These are phyloP conservation scores for Sebastes oblongus DNA, from an alignment of 2,797 vertebrate species.

Conservation along the genomic window DNA sequence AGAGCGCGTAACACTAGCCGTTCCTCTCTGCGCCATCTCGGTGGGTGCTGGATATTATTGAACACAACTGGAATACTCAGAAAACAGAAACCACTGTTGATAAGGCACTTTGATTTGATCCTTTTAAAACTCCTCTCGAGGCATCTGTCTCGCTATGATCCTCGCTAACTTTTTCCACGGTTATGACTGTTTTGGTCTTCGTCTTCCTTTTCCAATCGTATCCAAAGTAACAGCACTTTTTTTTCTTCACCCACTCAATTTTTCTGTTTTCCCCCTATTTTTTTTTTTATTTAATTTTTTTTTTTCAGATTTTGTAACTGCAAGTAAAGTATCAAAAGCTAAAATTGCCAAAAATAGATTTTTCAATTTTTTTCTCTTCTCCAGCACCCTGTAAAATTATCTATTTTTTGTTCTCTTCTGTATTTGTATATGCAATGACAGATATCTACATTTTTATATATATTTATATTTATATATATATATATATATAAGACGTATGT, in stretches of 20 bases:
- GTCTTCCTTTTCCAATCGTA: constrained; percentile 74
- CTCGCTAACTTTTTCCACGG: constrained; percentile 51
- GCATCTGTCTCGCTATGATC: constrained; percentile 48
- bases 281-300: constrained; percentile 81
- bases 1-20: constrained; percentile 62
- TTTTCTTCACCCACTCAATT: constrained; percentile 41
- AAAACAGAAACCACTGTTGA: constrained; percentile 80
- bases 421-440: constrained; percentile 94
- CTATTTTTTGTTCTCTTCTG: constrained; percentile 97
- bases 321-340: constrained; percentile 99
- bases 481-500: constrained; percentile 92
- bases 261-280: constrained; percentile 76
- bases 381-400: constrained; percentile 99
- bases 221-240: constrained; percentile 75
- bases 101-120: constrained; percentile 86
- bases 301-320: constrained; percentile 92
- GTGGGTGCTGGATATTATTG: constrained; percentile 82
- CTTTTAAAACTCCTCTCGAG: constrained; percentile 43
- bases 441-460: constrained; percentile 95
- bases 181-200: constrained; percentile 75
- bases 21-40: constrained; percentile 71
- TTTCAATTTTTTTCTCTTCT: constrained; percentile 88
- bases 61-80: constrained; percentile 81
- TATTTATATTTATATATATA: constrained; percentile 79
- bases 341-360: constrained; percentile 99